These are phyloP conservation scores for Mobula hypostoma DNA, from an alignment of 2,113 vertebrate species.

Conservation along the genomic window DNA sequence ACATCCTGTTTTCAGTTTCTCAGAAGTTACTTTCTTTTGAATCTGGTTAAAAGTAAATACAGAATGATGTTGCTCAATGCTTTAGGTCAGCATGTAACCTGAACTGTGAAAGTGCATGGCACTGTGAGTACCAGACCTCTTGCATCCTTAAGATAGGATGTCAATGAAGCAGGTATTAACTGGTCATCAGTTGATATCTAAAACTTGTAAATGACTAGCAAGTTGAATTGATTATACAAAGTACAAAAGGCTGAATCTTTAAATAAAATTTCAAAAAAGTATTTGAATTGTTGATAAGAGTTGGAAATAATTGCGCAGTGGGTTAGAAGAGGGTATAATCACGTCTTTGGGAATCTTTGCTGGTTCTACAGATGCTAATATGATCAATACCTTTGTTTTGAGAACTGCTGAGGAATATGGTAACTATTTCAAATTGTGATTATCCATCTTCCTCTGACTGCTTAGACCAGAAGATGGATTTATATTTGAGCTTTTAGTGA, in stretches of 20 bases:
- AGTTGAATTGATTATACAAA: background rate
- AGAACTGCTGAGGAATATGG: background rate
- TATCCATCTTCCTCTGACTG: background rate
- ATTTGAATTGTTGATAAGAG: background rate
- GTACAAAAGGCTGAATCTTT: background rate
- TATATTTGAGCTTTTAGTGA: background rate
- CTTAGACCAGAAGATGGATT: background rate
- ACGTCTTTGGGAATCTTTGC: background rate
- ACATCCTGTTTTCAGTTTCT: constrained; percentile 1
- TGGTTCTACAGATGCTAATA: background rate
- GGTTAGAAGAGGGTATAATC: background rate
- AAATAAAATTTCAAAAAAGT: background rate
- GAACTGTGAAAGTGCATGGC: background rate
- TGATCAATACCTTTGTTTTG: background rate
- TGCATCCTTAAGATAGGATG: background rate
- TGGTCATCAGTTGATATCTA: background rate
- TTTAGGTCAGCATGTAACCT: background rate
- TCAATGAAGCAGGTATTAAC: background rate
- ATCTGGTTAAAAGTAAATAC: background rate
- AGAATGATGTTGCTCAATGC: background rate
- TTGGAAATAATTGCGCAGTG: background rate
- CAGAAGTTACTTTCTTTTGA: background rate
- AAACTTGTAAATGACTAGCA: background rate
- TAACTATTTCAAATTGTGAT: background rate
- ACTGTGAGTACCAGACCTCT: too few relatives aligned